Percentiles rank a stretch among this genome's conserved stretches.
phyloP scores from a whole-genome alignment of 1,140 invertebrate genomes.

The Solen grandis region DNA sequence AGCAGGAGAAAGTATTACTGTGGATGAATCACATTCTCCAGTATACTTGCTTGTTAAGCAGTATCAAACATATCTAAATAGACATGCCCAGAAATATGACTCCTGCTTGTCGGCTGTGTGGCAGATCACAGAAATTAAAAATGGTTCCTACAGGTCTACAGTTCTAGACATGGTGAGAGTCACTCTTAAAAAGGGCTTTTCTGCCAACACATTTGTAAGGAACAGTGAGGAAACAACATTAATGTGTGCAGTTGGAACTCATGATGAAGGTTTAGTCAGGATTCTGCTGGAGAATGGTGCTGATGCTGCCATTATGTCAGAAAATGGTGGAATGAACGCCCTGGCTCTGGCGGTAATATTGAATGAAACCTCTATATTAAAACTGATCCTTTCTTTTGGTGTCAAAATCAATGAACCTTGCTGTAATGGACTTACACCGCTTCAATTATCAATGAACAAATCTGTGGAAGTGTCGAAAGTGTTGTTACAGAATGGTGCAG shows the following conservation, averaged over 20 bases:
- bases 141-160: neutral
- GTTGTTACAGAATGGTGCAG: constrained; percentile 60
- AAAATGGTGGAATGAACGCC: constrained; percentile 57
- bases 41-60: constrained; percentile 15
- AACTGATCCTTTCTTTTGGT: constrained; percentile 61
- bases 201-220: constrained; percentile 5
- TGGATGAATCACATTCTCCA: constrained; percentile 9
- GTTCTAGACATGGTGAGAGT: constrained; percentile 22
- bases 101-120: constrained; percentile 15
- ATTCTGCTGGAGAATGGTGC: constrained; percentile 58
- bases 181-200: constrained; percentile 11
- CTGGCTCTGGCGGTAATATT: constrained; percentile 60
- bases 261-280: constrained; percentile 40
- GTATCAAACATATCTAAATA: constrained; percentile 15
- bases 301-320: constrained; percentile 39
- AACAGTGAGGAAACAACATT: constrained; percentile 46
- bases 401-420: constrained; percentile 57
- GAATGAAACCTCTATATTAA: constrained; percentile 58
- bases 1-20: no score
- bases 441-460: constrained; percentile 66
- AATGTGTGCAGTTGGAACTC: constrained; percentile 55
- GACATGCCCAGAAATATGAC: constrained; percentile 3
- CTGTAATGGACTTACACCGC: constrained; percentile 54
- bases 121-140: neutral
- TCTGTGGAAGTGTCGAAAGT: constrained; percentile 55